phyloP scores from a whole-genome alignment of 2,113 vertebrate genomes.

The Brachionichthys hirsutus region DNA sequence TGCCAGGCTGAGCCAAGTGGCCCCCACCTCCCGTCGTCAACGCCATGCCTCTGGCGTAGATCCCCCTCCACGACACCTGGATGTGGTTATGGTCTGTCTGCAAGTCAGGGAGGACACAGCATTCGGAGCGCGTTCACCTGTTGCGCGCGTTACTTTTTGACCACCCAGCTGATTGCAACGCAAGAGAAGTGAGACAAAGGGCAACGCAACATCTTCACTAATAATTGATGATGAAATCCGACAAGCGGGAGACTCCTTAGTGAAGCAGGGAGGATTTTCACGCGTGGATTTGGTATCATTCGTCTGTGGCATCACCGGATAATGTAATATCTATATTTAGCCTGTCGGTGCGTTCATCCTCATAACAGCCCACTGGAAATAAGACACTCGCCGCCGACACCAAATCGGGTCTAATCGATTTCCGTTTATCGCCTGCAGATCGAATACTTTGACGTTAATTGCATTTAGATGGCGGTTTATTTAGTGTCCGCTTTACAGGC shows the following conservation, averaged over 20 bases:
- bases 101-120: not conserved
- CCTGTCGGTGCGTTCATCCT: not conserved
- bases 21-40: slow-evolving; percentile 53
- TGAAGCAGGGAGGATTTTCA: not conserved
- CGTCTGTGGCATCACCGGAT: not conserved
- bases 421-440: not conserved
- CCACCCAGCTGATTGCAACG: slow-evolving; percentile 8
- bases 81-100: slow-evolving; percentile 1
- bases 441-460: not conserved
- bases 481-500: slow-evolving; percentile 10
- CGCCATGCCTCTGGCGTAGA: slow-evolving; percentile 8
- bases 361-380: not conserved
- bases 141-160: slow-evolving; percentile 29
- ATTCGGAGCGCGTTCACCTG: slow-evolving; percentile 24
- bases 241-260: slow-evolving; percentile 4
- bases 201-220: slow-evolving; percentile 24
- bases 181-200: slow-evolving; percentile 27
- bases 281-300: not conserved
- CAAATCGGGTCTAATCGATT: not conserved
- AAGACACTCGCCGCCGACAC: not conserved
- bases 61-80: slow-evolving; percentile 47
- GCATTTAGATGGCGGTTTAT: slow-evolving; percentile 1
- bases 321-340: not conserved
- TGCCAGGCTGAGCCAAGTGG: slow-evolving; percentile 44
- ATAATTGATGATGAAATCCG: slow-evolving; percentile 46